These are phyloP conservation scores for Lathamus discolor DNA, from an alignment of 2,113 vertebrate genomes.

Conservation along the genomic window DNA sequence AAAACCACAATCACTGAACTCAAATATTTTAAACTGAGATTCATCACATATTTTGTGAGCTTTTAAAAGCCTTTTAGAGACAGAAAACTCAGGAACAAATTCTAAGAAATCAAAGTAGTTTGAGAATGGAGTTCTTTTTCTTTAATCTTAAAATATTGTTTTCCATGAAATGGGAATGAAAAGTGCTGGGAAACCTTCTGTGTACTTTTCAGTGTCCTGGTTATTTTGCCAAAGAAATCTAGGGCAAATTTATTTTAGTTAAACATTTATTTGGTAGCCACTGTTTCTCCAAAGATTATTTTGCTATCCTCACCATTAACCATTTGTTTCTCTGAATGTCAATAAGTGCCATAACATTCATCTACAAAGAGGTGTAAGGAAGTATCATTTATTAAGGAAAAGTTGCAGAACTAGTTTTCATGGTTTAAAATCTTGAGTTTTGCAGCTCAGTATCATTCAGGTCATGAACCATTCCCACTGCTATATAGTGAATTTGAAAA, in stretches of 20 bases:
- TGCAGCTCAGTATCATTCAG: not conserved
- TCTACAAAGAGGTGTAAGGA: not conserved
- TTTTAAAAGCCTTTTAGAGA: not conserved
- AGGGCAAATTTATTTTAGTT: constrained; percentile 71
- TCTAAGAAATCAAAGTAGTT: not conserved
- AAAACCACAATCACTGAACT: not conserved
- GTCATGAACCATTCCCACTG: not conserved
- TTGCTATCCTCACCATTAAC: constrained; percentile 39
- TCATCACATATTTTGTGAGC: not conserved
- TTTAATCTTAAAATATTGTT: not conserved
- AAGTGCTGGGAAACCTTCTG: constrained; percentile 29
- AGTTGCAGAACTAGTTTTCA: not conserved
- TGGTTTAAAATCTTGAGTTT: not conserved
- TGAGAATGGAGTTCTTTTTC: not conserved
- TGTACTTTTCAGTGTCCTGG: constrained; percentile 46
- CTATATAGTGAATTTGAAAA: not conserved
- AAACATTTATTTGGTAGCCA: constrained; percentile 47
- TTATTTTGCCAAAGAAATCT: constrained; percentile 54
- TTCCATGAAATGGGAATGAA: not conserved
- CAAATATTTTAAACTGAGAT: not conserved
- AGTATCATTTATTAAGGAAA: not conserved
- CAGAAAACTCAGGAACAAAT: not conserved
- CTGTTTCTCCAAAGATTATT: constrained; percentile 43
- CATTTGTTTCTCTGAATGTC: constrained; percentile 22
- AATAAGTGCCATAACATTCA: not conserved